Conservation (phyloP, 2,797 vertebrate species). For the Enteromius radiatus region DNA sequence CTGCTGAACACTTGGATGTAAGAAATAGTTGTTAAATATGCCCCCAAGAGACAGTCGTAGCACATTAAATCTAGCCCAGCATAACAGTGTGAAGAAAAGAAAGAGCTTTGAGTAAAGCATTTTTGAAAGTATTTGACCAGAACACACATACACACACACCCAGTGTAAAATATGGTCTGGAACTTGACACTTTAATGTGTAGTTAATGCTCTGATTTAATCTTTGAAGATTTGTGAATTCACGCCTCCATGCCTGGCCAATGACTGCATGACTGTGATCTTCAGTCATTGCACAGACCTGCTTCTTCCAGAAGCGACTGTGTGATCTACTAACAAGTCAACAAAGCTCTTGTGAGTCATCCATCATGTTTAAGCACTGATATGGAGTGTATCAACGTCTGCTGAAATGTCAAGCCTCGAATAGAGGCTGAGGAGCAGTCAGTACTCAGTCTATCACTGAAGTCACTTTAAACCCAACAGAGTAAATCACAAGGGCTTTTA, state of each 20-base stretch:
- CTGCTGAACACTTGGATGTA: not conserved
- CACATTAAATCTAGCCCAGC: not conserved
- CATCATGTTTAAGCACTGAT: constrained; percentile 47
- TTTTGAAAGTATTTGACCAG: not conserved
- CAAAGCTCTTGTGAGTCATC: constrained; percentile 40
- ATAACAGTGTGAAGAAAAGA: not conserved
- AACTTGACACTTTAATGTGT: not conserved
- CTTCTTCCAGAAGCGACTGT: constrained; percentile 27
- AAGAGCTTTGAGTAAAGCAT: not conserved
- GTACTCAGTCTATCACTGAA: constrained; percentile 22
- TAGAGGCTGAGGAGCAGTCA: constrained; percentile 32
- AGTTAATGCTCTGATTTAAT: not conserved
- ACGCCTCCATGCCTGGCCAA: constrained; percentile 1
- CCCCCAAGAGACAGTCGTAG: not conserved
- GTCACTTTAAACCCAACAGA: constrained; percentile 29
- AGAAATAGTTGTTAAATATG: not conserved
- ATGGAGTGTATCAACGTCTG: constrained; percentile 41
- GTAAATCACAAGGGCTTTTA: constrained; percentile 23
- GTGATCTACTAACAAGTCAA: constrained; percentile 44
- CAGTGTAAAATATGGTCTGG: not conserved
- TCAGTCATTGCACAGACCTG: constrained; percentile 7
- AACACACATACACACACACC: not conserved
- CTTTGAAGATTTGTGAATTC: constrained; percentile 1
- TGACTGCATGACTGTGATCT: constrained; percentile 20
- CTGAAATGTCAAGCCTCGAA: constrained; percentile 39